phyloP scores from a whole-genome alignment of 2,888 invertebrate genomes.

The Eupithecia inturbata region DNA sequence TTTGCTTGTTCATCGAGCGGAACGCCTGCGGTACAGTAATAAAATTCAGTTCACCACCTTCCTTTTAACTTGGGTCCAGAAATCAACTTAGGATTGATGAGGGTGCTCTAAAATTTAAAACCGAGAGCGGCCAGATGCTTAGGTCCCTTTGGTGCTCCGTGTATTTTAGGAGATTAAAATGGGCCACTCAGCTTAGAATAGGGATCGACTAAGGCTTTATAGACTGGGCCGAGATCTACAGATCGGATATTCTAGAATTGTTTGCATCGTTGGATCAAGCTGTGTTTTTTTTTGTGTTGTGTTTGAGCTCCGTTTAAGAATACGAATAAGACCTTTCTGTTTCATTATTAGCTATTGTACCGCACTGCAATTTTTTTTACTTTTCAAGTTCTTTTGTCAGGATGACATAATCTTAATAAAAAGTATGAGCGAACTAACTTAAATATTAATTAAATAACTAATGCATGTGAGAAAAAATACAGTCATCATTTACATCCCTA shows the following conservation, averaged over 20 bases:
- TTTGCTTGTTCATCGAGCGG: background rate
- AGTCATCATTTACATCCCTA: too few relatives aligned
- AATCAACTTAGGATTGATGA: slow-evolving; percentile 2
- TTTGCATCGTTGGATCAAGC: background rate
- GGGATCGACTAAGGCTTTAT: background rate
- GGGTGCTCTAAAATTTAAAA: slow-evolving; percentile 9
- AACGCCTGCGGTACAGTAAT: background rate
- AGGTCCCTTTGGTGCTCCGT: background rate
- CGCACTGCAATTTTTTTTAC: too few relatives aligned
- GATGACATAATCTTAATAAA: background rate
- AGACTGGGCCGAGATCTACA: background rate
- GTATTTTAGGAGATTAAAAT: background rate
- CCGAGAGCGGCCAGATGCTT: background rate
- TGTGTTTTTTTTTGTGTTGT: background rate
- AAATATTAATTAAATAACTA: background rate
- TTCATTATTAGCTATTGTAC: too few relatives aligned
- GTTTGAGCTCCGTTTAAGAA: background rate
- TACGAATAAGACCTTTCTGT: too few relatives aligned
- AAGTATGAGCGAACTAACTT: background rate
- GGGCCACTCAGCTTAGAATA: background rate
- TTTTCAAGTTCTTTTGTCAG: too few relatives aligned
- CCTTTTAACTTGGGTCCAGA: background rate
- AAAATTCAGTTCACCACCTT: slow-evolving; percentile 5
- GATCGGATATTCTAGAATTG: background rate
- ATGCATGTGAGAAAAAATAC: too few relatives aligned